Base-by-base conservation (phyloP, 2,113 vertebrate genomes). In the Lampris incognitus region DNA sequence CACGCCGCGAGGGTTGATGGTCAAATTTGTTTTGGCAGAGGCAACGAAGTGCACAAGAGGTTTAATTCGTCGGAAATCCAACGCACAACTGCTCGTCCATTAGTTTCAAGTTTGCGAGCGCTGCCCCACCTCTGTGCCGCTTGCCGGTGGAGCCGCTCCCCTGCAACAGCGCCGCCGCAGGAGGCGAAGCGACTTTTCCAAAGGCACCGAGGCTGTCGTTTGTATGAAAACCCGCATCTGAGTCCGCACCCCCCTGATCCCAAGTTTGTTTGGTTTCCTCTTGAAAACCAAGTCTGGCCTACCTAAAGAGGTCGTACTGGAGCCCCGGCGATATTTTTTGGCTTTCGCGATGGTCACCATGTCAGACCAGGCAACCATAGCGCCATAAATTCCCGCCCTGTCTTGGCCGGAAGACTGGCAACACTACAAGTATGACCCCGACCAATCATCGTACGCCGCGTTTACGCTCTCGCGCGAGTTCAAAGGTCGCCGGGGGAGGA, bases 1-100 rank as follows among this genome's bases (percentile, higher is more conserved):
- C 66, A 76, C 65, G 49, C 77, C 78, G 11, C 66, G 3, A 65
- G 85, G 73, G 78, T 62, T 38, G 58, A 67, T n/a, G 0, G 38
- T 67, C 49, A 41, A 13, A n/a, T 72, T 83, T 79, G 83, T 91
- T 84, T 24, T 84, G 72, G 81, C 55, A 49, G 77, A 82, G 81
- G 70, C 52, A 70, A 69, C 2, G 52, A 78, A 70, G 70, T 74
- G 68, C 68, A 88, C 81, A 59, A 79, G 84, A 82, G 7, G 3
- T 0, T 50, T 66, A 83, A 55, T 57, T 78, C 6, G 55, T 36
- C 72, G 87, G 78, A 70, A 11, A 3, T 54, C 51, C 1, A 54
- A 13, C 9, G 11, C 13, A 13, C 86, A 85, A 79, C 70, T 24
- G 24, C 24, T 24, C 24, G 24, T 24, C 24, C 24, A 24, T 24